Evolutionary conservation across 2,113 vertebrate species (phyloP).

Genomic region (Ciconia stormi): DNA sequence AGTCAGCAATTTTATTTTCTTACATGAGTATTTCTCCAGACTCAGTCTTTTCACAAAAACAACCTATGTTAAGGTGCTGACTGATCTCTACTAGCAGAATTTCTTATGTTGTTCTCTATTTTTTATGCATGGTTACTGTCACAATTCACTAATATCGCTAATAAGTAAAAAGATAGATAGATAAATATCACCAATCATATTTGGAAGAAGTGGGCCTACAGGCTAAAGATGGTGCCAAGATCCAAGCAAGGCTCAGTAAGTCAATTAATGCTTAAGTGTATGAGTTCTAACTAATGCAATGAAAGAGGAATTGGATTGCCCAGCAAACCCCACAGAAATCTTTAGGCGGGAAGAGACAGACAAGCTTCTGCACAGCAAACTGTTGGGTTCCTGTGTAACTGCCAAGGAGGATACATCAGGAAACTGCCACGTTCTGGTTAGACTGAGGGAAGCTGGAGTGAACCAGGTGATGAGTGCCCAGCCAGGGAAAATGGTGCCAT

Average conservation of each 20-base stretch:
- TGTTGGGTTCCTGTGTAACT: background rate
- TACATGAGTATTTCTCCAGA: background rate
- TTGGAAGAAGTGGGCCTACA: background rate
- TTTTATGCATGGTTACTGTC: background rate
- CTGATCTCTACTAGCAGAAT: background rate
- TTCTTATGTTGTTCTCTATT: background rate
- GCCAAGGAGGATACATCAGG: background rate
- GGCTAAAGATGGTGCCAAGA: background rate
- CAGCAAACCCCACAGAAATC: background rate
- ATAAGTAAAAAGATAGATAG: background rate
- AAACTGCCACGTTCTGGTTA: background rate
- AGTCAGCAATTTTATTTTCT: background rate
- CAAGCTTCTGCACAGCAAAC: background rate
- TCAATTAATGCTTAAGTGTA: background rate
- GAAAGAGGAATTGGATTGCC: background rate
- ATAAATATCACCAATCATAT: background rate
- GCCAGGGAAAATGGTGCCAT: background rate
- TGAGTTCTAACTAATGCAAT: background rate
- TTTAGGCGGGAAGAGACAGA: background rate
- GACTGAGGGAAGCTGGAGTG: background rate
- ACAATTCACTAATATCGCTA: background rate
- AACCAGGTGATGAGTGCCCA: background rate
- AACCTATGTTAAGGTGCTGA: background rate
- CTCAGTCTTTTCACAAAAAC: background rate
- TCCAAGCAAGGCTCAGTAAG: background rate